Percentiles rank a stretch among this genome's conserved stretches.
Conservation (phyloP, 2,888 invertebrate genomes). For the Invenusta paracnida region DNA sequence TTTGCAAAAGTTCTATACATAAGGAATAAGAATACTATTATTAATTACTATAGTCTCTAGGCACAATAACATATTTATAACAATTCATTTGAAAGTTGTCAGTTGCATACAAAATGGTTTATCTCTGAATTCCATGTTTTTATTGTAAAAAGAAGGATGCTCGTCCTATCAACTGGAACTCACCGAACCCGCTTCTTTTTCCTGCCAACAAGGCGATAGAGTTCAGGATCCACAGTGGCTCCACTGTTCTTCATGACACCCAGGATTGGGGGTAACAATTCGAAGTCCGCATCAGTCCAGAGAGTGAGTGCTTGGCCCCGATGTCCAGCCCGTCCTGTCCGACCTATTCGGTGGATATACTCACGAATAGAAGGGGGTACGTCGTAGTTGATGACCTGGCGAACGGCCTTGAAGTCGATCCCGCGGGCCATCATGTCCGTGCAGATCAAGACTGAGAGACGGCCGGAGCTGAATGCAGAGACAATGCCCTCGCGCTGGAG, state of each 20-base stretch:
- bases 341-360: constrained; percentile 34
- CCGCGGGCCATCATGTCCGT: constrained; percentile 33
- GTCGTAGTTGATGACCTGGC: constrained; percentile 28
- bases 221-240: background rate
- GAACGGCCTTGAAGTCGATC: constrained; percentile 31
- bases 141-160: no score
- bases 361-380: background rate
- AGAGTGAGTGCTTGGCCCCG: constrained; percentile 19
- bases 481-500: constrained; percentile 22
- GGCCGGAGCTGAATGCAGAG: background rate
- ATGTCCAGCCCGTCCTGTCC: constrained; percentile 24
- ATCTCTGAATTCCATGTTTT: no score
- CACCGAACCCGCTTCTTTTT: background rate
- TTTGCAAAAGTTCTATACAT: background rate
- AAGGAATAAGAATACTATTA: no score
- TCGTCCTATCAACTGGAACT: no score
- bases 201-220: background rate
- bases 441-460: background rate
- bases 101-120: no score
- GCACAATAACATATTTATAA: no score
- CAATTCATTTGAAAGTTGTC: no score
- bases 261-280: background rate
- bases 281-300: constrained; percentile 16
- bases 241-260: constrained; percentile 31
- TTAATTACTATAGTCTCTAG: no score